phyloP scores from a whole-genome alignment of 2,888 invertebrate genomes.

The Barypeithes pellucidus region DNA sequence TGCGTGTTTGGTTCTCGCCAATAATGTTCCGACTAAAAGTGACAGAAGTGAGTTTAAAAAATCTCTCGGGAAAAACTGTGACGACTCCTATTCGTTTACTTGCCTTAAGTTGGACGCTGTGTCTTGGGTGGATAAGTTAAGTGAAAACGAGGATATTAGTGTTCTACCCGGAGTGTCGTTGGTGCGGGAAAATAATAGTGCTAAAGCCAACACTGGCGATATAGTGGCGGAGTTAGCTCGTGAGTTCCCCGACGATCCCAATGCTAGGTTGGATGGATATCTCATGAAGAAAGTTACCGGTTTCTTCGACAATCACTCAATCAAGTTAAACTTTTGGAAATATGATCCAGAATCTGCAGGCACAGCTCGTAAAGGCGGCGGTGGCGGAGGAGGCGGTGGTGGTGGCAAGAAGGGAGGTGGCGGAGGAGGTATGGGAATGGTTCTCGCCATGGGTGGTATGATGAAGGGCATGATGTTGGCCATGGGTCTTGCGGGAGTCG shows the following conservation, averaged over 20 bases:
- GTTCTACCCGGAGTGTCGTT: slow-evolving; percentile 82
- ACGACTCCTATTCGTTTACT: slow-evolving; percentile 76
- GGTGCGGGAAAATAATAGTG: slow-evolving; percentile 74
- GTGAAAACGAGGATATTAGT: slow-evolving; percentile 78
- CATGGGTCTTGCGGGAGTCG: slow-evolving; percentile 4
- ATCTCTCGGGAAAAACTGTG: slow-evolving; percentile 70
- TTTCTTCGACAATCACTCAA: slow-evolving; percentile 80
- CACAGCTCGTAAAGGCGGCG: slow-evolving; percentile 11
- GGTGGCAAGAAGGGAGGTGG: slow-evolving; percentile 23
- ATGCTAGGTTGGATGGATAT: slow-evolving; percentile 81
- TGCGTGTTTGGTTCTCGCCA: neutral
- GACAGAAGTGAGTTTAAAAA: slow-evolving; percentile 64
- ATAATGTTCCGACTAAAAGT: slow-evolving; percentile 28
- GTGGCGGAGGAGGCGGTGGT: slow-evolving; percentile 21
- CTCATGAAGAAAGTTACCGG: slow-evolving; percentile 78
- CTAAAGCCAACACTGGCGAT: slow-evolving; percentile 74
- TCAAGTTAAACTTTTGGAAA: slow-evolving; percentile 76
- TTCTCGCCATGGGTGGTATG: slow-evolving; percentile 36
- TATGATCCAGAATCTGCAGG: slow-evolving; percentile 4
- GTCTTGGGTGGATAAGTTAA: slow-evolving; percentile 80
- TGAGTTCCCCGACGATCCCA: slow-evolving; percentile 81
- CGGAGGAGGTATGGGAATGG: slow-evolving; percentile 22
- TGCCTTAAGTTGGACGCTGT: slow-evolving; percentile 84
- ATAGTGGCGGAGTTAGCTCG: slow-evolving; percentile 82
- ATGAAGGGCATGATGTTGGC: slow-evolving; percentile 31